Evolutionary conservation across 1,140 invertebrate genomes (phyloP), one percentile per base, ranked within the genome.

Genomic region (Bombus waltoni): DNA sequence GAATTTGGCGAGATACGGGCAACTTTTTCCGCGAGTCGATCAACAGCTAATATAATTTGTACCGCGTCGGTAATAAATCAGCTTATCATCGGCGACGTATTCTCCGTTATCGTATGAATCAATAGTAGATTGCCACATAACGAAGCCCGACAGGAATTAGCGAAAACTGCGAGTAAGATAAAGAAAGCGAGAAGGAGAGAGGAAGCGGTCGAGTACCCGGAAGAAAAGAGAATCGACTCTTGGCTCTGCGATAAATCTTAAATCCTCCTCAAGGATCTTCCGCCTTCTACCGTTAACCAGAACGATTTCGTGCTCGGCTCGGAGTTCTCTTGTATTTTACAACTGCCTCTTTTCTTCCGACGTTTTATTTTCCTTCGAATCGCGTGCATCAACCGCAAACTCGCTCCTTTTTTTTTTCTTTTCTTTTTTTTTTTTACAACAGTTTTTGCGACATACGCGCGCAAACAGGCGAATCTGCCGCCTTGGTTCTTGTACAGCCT

Each of bases 191-290:
- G 62, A 85, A 42, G 9, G 77, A 85, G 53, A 57, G 47, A 83
- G 83, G 81, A 78, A 87, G 35, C 73, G 4, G 35, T 66, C 32
- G 66, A 53, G 42, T 44, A 84, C 83, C 76, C 83, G 83, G 83
- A 84, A 84, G 83, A 80, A 84, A 72, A 65, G 40, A 77, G 68
- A 72, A 80, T 84, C 57, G 76, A 79, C 76, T 72, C 66, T 59
- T 80, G 25, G 40, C 66, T 77, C 47, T 28, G 80, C 87, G 88
- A 85, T 90, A 87, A 87, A 90, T 90, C 88, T 90, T 88, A 81
- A 83, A 86, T 88, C 82, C 72, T 90, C 79, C 40, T 84, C 89
- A 83, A 90, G 87, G 81, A 87, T 73, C 80, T 83, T 85, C 76
- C 82, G 81, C 62, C 84, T 90, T 88, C 78, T 66, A 83, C n/a